Evolutionary conservation across 2,113 vertebrate genomes (phyloP).

Genomic region (Nesoenas mayeri): DNA sequence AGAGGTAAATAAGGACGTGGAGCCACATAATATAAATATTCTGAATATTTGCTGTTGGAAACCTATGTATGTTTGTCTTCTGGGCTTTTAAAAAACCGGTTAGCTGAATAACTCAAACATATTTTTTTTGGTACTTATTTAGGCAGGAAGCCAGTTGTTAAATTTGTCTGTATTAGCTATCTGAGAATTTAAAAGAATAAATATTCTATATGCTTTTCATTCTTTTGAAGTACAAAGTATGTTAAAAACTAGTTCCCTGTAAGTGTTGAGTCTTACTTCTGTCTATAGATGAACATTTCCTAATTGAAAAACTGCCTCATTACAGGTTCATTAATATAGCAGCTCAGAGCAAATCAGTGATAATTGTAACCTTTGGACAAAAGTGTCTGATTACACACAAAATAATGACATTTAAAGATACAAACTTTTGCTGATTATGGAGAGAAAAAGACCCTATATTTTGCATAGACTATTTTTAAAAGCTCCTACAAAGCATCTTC

Average conservation of each 20-base stretch:
- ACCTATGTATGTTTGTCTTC: not conserved
- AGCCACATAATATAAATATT: not conserved
- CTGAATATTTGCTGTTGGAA: conserved; percentile 2
- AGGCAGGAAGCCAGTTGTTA: conserved; percentile 46
- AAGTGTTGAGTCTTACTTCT: conserved; percentile 16
- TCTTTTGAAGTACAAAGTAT: not conserved
- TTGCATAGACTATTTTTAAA: not conserved
- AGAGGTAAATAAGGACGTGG: not conserved
- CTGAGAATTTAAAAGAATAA: conserved; percentile 47
- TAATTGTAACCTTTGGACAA: conserved; percentile 60
- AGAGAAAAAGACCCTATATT: not conserved
- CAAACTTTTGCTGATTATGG: not conserved
- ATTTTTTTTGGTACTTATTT: conserved; percentile 48
- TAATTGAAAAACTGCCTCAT: conserved; percentile 58
- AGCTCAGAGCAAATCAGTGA: conserved; percentile 38
- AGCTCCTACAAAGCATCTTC: not conserved
- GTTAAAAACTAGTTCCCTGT: not conserved
- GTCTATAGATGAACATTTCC: conserved; percentile 20
- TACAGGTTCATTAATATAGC: conserved; percentile 61
- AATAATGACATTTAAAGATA: conserved; percentile 35
- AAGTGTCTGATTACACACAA: conserved; percentile 37
- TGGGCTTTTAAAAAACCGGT: conserved; percentile 16
- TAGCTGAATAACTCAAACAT: conserved; percentile 11
- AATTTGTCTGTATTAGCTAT: not conserved
- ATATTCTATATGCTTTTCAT: not conserved